Percentiles rank a stretch among this genome's conserved stretches.
Evolutionary conservation across 2,888 invertebrate genomes (phyloP).

Genomic region (Amiota minor): DNA sequence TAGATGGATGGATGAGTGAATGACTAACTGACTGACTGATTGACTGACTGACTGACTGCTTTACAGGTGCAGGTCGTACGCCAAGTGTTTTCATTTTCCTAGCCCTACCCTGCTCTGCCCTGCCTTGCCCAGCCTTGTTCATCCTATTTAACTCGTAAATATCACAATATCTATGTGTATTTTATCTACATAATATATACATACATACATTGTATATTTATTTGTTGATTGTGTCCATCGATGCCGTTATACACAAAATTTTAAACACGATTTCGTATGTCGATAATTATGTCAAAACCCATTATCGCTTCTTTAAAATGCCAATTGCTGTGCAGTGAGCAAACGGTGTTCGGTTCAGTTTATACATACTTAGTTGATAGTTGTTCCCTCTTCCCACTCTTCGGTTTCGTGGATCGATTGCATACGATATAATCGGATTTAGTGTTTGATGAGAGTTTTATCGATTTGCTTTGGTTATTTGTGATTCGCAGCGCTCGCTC

Average conservation of each 20-base stretch:
- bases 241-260: constrained; percentile 13
- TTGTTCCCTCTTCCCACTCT: background rate
- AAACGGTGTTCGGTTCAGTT: background rate
- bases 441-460: constrained; percentile 3
- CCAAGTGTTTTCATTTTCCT: background rate
- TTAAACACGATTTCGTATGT: constrained; percentile 15
- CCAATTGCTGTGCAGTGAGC: background rate
- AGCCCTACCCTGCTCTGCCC: background rate
- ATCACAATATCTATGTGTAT: background rate
- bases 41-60: background rate
- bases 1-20: background rate
- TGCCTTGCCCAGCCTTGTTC: background rate
- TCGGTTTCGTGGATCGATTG: background rate
- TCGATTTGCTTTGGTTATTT: constrained; percentile 14
- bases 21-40: background rate
- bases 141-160: background rate
- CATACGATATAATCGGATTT: constrained; percentile 5
- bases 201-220: background rate
- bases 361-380: background rate
- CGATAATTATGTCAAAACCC: constrained; percentile 23
- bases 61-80: background rate
- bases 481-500: background rate
- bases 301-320: constrained; percentile 11
- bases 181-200: background rate
- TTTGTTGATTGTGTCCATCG: background rate